A percentile compares a stretch with the other conserved stretches of the same genome.
These are phyloP conservation scores for Emydura subglobosa DNA, from an alignment of 2,113 vertebrate genomes.

Conservation along the genomic window DNA sequence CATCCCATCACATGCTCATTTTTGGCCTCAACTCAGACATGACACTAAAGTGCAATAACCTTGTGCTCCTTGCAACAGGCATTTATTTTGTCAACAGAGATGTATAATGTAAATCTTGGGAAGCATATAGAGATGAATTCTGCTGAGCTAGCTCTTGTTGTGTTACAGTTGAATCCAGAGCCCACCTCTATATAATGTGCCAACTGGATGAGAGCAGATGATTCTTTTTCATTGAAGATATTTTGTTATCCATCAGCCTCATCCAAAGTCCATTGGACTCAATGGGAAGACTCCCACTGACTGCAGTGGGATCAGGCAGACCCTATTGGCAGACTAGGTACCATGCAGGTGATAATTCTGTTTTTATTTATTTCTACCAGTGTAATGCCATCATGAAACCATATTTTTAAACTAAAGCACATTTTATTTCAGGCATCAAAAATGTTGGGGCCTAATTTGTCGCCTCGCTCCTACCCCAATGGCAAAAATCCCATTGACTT, in stretches of 20 bases:
- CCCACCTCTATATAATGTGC: neutral
- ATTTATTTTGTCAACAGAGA: neutral
- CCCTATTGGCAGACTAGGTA: neutral
- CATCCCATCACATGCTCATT: no score
- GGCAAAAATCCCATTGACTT: neutral
- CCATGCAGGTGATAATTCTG: neutral
- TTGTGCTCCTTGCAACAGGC: neutral
- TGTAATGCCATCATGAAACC: neutral
- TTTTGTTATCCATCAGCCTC: neutral
- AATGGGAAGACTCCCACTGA: neutral
- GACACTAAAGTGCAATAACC: neutral
- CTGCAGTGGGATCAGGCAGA: neutral
- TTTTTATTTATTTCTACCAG: neutral
- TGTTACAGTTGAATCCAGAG: neutral
- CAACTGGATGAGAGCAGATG: neutral
- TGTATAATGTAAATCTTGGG: neutral
- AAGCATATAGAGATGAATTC: neutral
- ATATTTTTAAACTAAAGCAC: neutral
- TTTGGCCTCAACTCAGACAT: neutral
- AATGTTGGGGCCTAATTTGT: neutral
- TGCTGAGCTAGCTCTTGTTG: neutral
- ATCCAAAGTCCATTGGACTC: neutral
- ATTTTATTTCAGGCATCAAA: neutral
- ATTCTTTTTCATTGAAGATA: neutral
- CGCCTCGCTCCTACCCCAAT: fast-evolving